Evolutionary conservation across 2,113 vertebrate genomes (phyloP), one percentile per base, ranked within the genome.

Genomic region (Sterrhoptilus dennistouni): DNA sequence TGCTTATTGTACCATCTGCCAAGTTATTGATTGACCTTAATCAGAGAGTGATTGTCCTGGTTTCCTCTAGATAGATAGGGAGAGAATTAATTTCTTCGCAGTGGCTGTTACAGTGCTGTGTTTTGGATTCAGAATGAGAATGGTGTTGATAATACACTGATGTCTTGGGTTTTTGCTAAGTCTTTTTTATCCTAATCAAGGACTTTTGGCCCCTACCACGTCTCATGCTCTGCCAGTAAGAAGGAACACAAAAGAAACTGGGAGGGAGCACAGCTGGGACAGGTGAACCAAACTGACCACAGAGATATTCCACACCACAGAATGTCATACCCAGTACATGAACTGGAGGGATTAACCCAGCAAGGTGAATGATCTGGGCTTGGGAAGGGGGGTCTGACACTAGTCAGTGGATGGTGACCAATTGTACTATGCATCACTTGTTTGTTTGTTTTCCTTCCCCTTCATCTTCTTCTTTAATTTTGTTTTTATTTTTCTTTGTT

Each of bases 341-440:
- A 68, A 40, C 20, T 40, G 45, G 20, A 36, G 12, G 9, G 24
- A 89, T 68, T 68, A 75, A n/a, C 16, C 7, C 19, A 12, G 23
- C 19, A 45, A 29, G 2, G 9, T 25, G 25, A 17, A 29, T 17
- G 8, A 27, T 22, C n/a, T 68, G 29, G 45, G 4, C 12, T 75
- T 45, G 20, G 38, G 14, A 83, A 47, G 4, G 3, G 8, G 23
- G 7, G 2, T 14, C 12, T 89, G 29, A 13, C 45, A 22, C 14
- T 24, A 17, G 15, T 35, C n/a, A 47, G 23, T 0, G 0, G 4
- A 3, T 38, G 60, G 7, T 38, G 28, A 52, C 19, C 3, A 22
- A 7, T 6, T 57, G 2, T 28, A 44, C 21, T 20, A 19, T 16
- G 9, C 9, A 36, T 28, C 19, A 17, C 7, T 52, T 59, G 6